Evolutionary conservation across 2,797 vertebrate genomes (phyloP).

Genomic region (Schizopygopsis pylzovi): DNA sequence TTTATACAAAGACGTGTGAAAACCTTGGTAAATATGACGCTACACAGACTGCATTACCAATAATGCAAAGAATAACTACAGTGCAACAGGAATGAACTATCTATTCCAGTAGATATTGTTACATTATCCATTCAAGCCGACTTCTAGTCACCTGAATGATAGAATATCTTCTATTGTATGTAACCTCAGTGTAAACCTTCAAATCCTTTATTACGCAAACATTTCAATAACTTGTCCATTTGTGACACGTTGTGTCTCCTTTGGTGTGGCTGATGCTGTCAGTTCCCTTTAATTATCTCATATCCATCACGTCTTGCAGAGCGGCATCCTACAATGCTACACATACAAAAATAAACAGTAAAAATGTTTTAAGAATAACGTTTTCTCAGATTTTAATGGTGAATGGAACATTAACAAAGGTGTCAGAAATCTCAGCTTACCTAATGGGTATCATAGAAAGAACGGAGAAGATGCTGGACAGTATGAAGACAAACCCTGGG

Average conservation of each 20-base stretch:
- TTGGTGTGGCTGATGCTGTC: constrained; percentile 35
- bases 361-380: neutral
- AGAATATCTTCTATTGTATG: neutral
- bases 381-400: neutral
- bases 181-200: neutral
- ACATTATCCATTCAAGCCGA: neutral
- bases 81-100: neutral
- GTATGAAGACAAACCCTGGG: constrained; percentile 83
- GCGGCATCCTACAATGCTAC: constrained; percentile 71
- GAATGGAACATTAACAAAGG: neutral
- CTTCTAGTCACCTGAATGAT: neutral
- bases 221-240: neutral
- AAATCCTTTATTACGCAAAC: neutral
- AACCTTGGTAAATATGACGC: neutral
- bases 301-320: constrained; percentile 48
- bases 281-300: constrained; percentile 62
- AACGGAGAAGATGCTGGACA: constrained; percentile 83
- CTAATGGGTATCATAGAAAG: constrained; percentile 86
- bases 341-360: neutral
- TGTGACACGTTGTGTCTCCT: neutral
- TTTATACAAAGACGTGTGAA: neutral
- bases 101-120: neutral
- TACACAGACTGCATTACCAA: neutral
- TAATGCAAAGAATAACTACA: neutral
- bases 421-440: constrained; percentile 70